Conservation (phyloP, 2,888 invertebrate genomes). For the Polyommatus iphigenia region DNA sequence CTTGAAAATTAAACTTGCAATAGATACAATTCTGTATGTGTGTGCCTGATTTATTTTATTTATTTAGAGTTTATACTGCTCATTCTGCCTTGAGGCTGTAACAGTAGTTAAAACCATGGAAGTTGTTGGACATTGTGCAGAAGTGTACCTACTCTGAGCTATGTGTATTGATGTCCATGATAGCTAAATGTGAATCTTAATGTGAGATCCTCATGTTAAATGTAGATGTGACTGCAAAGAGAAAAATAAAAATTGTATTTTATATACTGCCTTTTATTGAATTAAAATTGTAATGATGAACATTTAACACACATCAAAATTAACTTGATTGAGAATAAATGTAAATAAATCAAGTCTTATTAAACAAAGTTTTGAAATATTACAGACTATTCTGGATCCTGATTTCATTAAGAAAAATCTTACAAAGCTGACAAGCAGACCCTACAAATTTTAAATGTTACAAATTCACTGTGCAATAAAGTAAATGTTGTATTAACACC, state of each 20-base stretch:
- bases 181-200: conserved; percentile 47
- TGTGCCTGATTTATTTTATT: no score
- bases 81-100: no score
- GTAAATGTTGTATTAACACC: no score
- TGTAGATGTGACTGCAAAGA: conserved; percentile 46
- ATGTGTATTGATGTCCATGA: conserved; percentile 36
- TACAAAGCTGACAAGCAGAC: not conserved
- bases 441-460: no score
- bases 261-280: conserved; percentile 36
- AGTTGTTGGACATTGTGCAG: not conserved
- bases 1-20: no score
- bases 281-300: not conserved
- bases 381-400: no score
- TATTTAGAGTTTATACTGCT: no score
- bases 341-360: no score
- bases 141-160: conserved; percentile 26
- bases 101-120: not conserved
- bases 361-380: not conserved
- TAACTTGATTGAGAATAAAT: no score
- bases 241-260: conserved; percentile 50
- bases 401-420: not conserved
- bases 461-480: no score
- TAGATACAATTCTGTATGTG: no score
- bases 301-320: no score
- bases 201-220: conserved; percentile 52